phyloP scores from a whole-genome alignment of 2,888 invertebrate genomes.

The Branchellion lobata region DNA sequence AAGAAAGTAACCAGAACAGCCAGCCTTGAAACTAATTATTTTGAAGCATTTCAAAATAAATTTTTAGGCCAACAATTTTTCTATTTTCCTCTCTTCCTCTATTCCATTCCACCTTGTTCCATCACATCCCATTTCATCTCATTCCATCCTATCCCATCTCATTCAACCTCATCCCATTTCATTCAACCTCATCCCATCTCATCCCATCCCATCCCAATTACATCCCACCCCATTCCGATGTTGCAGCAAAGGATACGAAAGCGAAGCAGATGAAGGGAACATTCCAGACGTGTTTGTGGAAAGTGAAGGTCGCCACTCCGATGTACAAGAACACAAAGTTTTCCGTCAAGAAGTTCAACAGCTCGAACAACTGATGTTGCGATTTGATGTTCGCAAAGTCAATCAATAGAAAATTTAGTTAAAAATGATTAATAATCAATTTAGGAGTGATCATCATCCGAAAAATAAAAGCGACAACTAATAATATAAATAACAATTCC shows the following conservation, averaged over 20 bases:
- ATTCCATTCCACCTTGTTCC: too few relatives aligned
- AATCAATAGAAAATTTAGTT: not conserved
- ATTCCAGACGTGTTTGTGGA: slow-evolving; percentile 90
- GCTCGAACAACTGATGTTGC: slow-evolving; percentile 78
- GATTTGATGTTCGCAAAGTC: not conserved
- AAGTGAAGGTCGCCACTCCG: slow-evolving; percentile 97
- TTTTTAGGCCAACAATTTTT: too few relatives aligned
- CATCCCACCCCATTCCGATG: too few relatives aligned
- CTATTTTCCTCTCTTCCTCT: too few relatives aligned
- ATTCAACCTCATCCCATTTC: too few relatives aligned
- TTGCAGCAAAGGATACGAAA: slow-evolving; percentile 82
- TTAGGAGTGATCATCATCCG: not conserved
- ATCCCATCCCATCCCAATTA: too few relatives aligned
- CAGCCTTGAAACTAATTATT: not conserved
- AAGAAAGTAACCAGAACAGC: not conserved
- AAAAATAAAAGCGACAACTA: not conserved
- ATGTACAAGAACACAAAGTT: slow-evolving; percentile 98
- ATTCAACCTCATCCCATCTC: too few relatives aligned
- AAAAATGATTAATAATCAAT: not conserved
- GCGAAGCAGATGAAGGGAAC: slow-evolving; percentile 85
- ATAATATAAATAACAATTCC: too few relatives aligned
- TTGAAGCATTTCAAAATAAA: too few relatives aligned
- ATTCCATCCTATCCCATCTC: too few relatives aligned
- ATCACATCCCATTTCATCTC: too few relatives aligned
- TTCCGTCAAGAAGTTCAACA: slow-evolving; percentile 92